Evolutionary conservation across 2,888 invertebrate species (phyloP).

Genomic region (Cyrtodaria siliqua): DNA sequence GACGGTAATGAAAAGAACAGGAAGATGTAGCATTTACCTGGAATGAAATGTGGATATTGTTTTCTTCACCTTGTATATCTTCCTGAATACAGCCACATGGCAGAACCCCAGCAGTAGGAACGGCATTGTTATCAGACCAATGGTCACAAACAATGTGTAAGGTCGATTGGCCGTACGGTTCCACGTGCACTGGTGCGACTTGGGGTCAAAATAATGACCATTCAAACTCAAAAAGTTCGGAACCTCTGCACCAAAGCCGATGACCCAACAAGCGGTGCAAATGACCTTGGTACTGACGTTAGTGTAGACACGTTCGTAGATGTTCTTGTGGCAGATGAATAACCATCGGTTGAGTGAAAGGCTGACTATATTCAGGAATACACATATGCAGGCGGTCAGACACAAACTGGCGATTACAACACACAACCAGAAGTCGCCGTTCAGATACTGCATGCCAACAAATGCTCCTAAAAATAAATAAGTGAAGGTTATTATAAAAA

Average conservation of each 20-base stretch:
- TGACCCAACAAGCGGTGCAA: conserved; percentile 75
- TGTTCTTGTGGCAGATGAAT: conserved; percentile 69
- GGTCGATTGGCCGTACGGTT: conserved; percentile 75
- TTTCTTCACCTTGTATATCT: conserved; percentile 54
- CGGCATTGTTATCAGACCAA: conserved; percentile 72
- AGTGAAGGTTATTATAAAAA: too few species aligned
- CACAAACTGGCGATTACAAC: conserved; percentile 76
- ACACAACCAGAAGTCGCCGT: conserved; percentile 66
- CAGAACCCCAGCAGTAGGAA: conserved; percentile 69
- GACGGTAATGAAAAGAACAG: too few species aligned
- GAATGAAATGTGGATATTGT: neutral
- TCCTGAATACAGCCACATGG: conserved; percentile 74
- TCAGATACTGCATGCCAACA: conserved; percentile 18
- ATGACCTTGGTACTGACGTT: conserved; percentile 56
- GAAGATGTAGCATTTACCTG: too few species aligned
- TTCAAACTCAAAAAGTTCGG: conserved; percentile 80
- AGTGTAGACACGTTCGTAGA: conserved; percentile 71
- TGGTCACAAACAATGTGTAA: conserved; percentile 78
- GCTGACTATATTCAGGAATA: conserved; percentile 75
- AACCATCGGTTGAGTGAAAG: conserved; percentile 78
- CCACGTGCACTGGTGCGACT: conserved; percentile 82
- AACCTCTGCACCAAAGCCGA: conserved; percentile 75
- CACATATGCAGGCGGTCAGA: conserved; percentile 81
- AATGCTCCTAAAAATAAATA: conserved; percentile 35
- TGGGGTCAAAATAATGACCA: conserved; percentile 78